These are phyloP conservation scores for Semnornis frantzii DNA, from an alignment of 2,113 vertebrate genomes.

Conservation along the genomic window DNA sequence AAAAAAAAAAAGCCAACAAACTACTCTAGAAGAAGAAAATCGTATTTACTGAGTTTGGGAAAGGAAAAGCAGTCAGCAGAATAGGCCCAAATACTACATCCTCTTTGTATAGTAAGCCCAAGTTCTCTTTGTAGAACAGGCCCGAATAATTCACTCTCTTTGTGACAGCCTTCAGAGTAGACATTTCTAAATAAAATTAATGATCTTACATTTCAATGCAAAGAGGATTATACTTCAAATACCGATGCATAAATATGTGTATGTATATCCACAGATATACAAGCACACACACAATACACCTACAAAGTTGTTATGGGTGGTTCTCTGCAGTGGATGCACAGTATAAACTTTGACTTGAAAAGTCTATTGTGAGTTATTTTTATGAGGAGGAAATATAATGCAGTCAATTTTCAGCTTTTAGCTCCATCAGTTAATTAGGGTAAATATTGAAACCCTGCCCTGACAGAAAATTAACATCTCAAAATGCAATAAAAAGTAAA, in stretches of 20 bases:
- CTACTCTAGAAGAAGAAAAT: too few species aligned
- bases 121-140: background rate
- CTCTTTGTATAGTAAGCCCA: background rate
- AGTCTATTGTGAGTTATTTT: conserved; percentile 5
- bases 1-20: too few species aligned
- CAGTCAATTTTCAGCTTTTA: conserved; percentile 57
- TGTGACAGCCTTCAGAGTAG: background rate
- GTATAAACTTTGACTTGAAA: background rate
- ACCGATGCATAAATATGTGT: background rate
- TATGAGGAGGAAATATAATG: conserved; percentile 53
- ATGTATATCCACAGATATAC: background rate
- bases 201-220: background rate
- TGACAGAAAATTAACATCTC: background rate
- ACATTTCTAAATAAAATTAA: background rate
- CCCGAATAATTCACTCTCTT: background rate
- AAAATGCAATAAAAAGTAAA: background rate
- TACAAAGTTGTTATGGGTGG: background rate
- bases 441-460: conserved; percentile 2
- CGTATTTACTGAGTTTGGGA: background rate
- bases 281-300: background rate
- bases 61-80: background rate
- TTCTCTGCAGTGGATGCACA: background rate
- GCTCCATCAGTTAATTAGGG: background rate
- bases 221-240: background rate
- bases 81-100: background rate